Base-by-base conservation (phyloP, 2,797 vertebrate species). In the Furcifer pardalis region DNA sequence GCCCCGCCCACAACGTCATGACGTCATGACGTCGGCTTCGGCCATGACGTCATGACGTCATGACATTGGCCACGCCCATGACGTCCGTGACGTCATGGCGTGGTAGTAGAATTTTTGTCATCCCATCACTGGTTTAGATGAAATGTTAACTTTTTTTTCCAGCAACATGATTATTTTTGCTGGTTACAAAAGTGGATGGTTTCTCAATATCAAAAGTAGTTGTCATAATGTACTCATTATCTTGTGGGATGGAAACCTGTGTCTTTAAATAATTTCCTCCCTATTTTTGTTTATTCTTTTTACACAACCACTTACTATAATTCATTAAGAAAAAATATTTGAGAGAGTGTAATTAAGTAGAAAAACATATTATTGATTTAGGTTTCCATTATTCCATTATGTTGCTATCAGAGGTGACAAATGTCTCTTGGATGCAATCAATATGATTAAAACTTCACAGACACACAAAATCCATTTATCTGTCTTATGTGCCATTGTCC, bases 371-470 rank as follows among this genome's bases (percentile, higher is more conserved):
- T 93, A 95, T 96, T 84, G 91, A 95, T 96, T 91, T 88, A 86
- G 84, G 89, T 94, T 73, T 73, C 56, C 56, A 82, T 73, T 82
- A 73, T 94, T 92, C 91, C 92, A 95, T 95, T 95, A 94, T 92
- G 89, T 92, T 94, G 89, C 92, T 95, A 94, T 93, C 90, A 91
- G 88, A 94, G 86, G 85, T 92, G 91, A 95, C 93, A 94, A 94
- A 95, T 95, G 88, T 88, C 91, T 87, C 92, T 92, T 95, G 93
- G 90, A 92, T 93, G 86, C 91, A 94, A 94, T 89, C 93, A 92
- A 94, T 82, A 62, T 96, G 94, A 95, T 95, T 94, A 94, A 94
- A 96, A 90, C 89, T 92, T 91, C 85, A 78, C 60, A 78, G 76
- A 44, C 10, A 30, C 62, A 82, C 91, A 93, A 91, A 90, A 94